Conservation (phyloP, 2,888 invertebrate species). For the Erynnis tages region DNA sequence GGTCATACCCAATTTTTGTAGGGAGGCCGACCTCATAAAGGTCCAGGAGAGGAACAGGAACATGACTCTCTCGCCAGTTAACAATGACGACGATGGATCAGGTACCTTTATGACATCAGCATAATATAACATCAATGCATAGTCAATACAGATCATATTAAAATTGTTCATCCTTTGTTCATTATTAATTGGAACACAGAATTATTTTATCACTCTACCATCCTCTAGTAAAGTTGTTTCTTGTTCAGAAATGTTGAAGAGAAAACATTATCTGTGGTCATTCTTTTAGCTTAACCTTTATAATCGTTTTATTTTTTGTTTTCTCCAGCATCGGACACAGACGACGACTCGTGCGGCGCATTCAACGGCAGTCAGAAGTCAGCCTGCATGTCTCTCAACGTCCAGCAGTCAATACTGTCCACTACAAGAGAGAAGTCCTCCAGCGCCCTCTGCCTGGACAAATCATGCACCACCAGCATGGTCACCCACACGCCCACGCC, state of each 20-base stretch:
- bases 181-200: too few relatives aligned
- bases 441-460: conserved; percentile 74
- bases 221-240: too few relatives aligned
- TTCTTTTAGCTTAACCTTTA: background rate
- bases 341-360: conserved; percentile 74
- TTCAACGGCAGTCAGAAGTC: conserved; percentile 77
- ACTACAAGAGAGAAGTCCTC: conserved; percentile 72
- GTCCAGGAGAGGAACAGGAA: conserved; percentile 66
- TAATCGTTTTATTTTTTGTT: background rate
- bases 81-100: conserved; percentile 74
- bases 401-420: conserved; percentile 67
- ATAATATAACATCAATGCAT: too few relatives aligned
- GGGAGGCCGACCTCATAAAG: conserved; percentile 76
- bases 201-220: too few relatives aligned
- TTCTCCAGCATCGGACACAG: conserved; percentile 64
- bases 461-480: conserved; percentile 59
- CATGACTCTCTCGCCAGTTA: conserved; percentile 79
- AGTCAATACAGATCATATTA: too few relatives aligned
- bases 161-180: too few relatives aligned
- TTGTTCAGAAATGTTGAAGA: too few relatives aligned
- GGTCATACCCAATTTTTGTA: conserved; percentile 84
- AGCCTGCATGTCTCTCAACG: conserved; percentile 70
- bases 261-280: too few relatives aligned
- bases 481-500: conserved; percentile 77
- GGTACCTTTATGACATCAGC: conserved; percentile 49